Evolutionary conservation across 92 coral and sea anemone species (phyloP).

Genomic region (Phenganax marumi): DNA sequence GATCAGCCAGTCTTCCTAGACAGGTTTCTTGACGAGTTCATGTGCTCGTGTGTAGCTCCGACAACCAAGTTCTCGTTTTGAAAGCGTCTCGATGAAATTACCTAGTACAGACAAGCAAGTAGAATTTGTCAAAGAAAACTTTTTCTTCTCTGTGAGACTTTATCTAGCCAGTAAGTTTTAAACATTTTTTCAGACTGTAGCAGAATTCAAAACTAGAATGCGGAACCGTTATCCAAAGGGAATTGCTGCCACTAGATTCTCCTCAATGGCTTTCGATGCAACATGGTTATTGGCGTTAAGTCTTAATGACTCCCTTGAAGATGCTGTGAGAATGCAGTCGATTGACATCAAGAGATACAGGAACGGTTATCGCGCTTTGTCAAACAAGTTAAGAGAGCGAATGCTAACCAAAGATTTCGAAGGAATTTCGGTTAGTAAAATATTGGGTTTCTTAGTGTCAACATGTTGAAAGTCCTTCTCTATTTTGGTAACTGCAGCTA

Average conservation of each 20-base stretch:
- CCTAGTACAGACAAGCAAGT: too few relatives aligned
- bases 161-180: neutral
- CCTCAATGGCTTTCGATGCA: constrained; percentile 40
- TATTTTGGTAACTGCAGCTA: too few relatives aligned
- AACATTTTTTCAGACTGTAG: neutral
- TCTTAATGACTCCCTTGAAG: constrained; percentile 23
- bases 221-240: neutral
- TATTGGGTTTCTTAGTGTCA: neutral
- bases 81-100: too few relatives aligned
- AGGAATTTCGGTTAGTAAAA: constrained; percentile 32
- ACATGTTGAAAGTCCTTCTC: too few relatives aligned
- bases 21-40: too few relatives aligned
- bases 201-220: constrained; percentile 11
- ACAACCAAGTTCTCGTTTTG: too few relatives aligned
- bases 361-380: neutral
- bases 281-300: constrained; percentile 32
- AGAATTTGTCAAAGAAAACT: too few relatives aligned
- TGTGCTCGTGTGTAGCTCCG: too few relatives aligned
- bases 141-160: neutral
- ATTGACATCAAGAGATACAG: neutral
- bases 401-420: constrained; percentile 33
- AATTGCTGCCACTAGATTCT: neutral
- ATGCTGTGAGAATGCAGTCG: neutral
- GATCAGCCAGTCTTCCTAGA: too few relatives aligned
- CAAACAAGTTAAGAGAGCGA: neutral